A percentile compares a stretch with the other conserved stretches of the same genome.
Conservation (phyloP, 2,888 invertebrate genomes). For the Pseudanteris insignis region DNA sequence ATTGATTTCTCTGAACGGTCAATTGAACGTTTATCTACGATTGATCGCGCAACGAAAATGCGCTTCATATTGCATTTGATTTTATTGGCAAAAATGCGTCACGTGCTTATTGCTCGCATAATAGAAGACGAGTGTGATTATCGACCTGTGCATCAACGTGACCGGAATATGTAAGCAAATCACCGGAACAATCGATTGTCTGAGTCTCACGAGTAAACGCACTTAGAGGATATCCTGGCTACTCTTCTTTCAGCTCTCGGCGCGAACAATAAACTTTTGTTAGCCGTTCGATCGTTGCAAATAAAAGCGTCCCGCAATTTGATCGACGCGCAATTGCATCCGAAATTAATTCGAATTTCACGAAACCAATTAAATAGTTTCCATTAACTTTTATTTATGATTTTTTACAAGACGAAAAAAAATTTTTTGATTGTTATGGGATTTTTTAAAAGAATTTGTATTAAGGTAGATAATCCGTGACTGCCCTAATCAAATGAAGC, state of each 20-base stretch:
- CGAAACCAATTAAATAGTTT: too few relatives aligned
- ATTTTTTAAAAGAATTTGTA: too few relatives aligned
- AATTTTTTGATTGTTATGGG: too few relatives aligned
- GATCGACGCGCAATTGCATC: too few relatives aligned
- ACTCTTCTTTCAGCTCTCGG: constrained; percentile 18
- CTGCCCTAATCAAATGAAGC: too few relatives aligned
- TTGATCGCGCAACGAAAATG: constrained; percentile 34
- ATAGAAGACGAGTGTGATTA: constrained; percentile 42
- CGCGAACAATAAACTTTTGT: constrained; percentile 17
- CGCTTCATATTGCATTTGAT: constrained; percentile 30
- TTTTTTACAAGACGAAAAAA: too few relatives aligned
- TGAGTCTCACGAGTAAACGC: constrained; percentile 23
- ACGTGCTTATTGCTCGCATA: constrained; percentile 44
- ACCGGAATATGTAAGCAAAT: constrained; percentile 37
- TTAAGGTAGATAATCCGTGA: too few relatives aligned
- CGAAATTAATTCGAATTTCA: too few relatives aligned
- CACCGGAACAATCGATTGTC: constrained; percentile 41
- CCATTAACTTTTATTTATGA: too few relatives aligned
- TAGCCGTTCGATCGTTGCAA: too few relatives aligned
- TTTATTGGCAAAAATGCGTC: constrained; percentile 41
- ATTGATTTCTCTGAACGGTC: too few relatives aligned
- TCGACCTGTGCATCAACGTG: constrained; percentile 30
- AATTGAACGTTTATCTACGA: constrained; percentile 32
- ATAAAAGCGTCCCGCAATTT: too few relatives aligned
- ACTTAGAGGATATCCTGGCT: constrained; percentile 32